Evolutionary conservation across 2,113 vertebrate species (phyloP), one percentile per base, ranked within the genome.

Genomic region (Clinocottus analis): DNA sequence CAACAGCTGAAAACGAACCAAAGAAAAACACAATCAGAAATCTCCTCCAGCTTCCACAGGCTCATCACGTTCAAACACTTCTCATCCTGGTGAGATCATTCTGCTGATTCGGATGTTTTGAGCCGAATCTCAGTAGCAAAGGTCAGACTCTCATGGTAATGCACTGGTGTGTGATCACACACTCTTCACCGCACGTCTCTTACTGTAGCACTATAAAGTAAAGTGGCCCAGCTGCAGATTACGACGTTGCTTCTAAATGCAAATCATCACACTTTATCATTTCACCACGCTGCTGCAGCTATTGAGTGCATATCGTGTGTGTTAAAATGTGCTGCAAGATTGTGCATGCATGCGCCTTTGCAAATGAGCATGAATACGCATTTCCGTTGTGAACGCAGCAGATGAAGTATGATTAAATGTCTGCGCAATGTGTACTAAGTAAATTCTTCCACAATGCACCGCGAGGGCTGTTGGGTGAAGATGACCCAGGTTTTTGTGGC

Each of bases 101-200:
- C 60, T 87, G 89, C 89, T 87, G 85, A 84, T 63, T 85, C 75
- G 67, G 75, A 64, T 60, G 11, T 85, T 89, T 77, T 79, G 25
- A 73, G 63, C 51, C 41, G 68, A 70, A 47, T 82, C 66, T 60
- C 37, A 11, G 64, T 11, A 21, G 74, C 65, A 80, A 90, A 85
- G 85, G 85, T 87, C 77, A 85, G 27, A 75, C 64, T 72, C 59
- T 77, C 49, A 77, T 87, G 81, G 69, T 84, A 77, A 82, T 87
- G 72, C 72, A 72, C 56, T 10, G 27, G 60, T 45, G 80, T 55
- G 41, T 67, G 65, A 75, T 82, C 75, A 65, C 70, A 73, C 64
- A 55, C 33, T 72, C 27, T 39, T 60, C 41, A 41, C 65, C 17
- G 9, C 53, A 33, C 53, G 45, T 59, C 73, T 82, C 81, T 76